Base-by-base conservation (phyloP, 37 sponge, comb jelly and placozoan genomes). In the Aphrocallistes beatrix region DNA sequence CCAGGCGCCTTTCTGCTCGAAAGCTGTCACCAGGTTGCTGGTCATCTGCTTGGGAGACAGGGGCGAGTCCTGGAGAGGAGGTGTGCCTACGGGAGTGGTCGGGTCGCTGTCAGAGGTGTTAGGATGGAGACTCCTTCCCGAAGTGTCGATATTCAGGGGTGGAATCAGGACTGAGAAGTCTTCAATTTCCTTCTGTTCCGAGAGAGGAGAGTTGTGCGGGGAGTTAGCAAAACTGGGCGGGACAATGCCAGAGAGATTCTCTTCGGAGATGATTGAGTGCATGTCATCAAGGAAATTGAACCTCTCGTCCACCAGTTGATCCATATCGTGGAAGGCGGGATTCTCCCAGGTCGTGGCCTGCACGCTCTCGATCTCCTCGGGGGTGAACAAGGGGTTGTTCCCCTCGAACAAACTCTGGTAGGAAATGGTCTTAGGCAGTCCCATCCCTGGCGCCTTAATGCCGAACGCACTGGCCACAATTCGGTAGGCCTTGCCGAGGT, bases 271-370 rank as follows among this genome's bases (percentile, higher is more conserved):
- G 34, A 60, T 60, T 19, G 75, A 82, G 37, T 82, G 83, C 19
- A 38, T 17, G 38, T 82, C 83, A 39, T 39, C 83, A 17, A 84
- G 37, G 10, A 75, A 3, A 37, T 36, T 38, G 60, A 39, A 94
- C 92, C 94, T 87, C 86, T 94, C 94, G 37, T 94, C 92, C 90
- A 94, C 88, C 1, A 94, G 87, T 81, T 94, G 91, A 37, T 94
- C 92, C 50, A 89, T 88, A 88, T 91, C 91, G 39, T 88, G 87
- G 89, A 90, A 94, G 23, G 81, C 89, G 16, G 94, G 94, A 50
- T 94, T 94, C 86, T 94, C 92, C 94, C 94, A 94, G 17, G 88
- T 37, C 0, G 82, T 87, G 0, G 0, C 40, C 81, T 88, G 81
- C 81, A 90, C 39, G 34, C 85, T 50, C 40, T 42, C 49, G 23